Evolutionary conservation across 2,888 invertebrate genomes (phyloP).

Genomic region (Tricholauxania praeusta): DNA sequence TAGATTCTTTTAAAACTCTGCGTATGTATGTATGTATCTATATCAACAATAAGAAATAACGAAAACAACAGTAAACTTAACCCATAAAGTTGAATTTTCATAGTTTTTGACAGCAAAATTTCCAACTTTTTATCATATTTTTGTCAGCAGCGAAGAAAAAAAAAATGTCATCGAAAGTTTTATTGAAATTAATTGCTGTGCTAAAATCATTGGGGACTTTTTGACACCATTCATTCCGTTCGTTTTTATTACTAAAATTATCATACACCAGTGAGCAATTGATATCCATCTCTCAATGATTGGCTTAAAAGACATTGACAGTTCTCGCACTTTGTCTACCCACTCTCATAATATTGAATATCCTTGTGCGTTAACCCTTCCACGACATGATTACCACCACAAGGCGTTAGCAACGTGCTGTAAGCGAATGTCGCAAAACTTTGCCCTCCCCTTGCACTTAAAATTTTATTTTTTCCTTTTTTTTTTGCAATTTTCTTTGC

Average conservation of each 20-base stretch:
- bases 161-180: neutral
- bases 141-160: neutral
- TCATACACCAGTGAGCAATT: no score
- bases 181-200: neutral
- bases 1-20: no score
- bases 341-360: neutral
- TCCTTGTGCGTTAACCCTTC: neutral
- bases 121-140: no score
- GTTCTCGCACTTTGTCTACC: neutral
- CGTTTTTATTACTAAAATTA: no score
- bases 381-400: neutral
- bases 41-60: no score
- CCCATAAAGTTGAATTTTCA: constrained; percentile 9
- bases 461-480: constrained; percentile 8
- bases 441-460: neutral
- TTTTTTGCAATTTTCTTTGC: constrained; percentile 11
- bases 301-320: no score
- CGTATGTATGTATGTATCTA: no score
- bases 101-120: neutral
- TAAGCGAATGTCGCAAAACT: constrained; percentile 18
- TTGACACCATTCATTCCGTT: no score
- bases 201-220: constrained; percentile 4
- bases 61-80: no score
- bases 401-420: constrained; percentile 15
- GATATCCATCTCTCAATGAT: no score